Evolutionary conservation across 2,113 vertebrate genomes (phyloP).

Genomic region (Protobothrops flavoviridis): DNA sequence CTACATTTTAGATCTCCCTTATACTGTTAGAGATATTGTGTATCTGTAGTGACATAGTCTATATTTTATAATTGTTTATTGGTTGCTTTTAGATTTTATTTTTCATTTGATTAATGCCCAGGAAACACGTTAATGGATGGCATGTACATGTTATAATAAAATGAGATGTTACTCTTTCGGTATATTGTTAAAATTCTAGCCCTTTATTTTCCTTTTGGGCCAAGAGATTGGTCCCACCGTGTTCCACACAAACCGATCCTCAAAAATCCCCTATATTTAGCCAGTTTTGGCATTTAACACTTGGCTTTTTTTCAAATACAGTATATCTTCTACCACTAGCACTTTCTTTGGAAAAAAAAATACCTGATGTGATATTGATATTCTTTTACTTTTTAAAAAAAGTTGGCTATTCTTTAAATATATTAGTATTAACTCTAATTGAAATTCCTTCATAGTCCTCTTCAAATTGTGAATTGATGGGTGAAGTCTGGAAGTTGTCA

Average conservation of each 20-base stretch:
- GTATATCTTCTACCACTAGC: not conserved
- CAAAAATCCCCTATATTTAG: not conserved
- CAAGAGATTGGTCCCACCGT: not conserved
- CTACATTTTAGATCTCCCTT: not conserved
- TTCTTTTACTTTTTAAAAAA: not conserved
- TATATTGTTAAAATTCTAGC: not conserved
- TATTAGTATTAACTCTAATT: constrained; percentile 16
- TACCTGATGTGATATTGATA: not conserved
- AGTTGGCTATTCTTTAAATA: not conserved
- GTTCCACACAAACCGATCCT: not conserved
- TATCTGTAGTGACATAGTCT: not conserved
- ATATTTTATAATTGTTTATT: not conserved
- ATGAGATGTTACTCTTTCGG: not conserved
- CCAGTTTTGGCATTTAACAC: not conserved
- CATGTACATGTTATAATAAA: not conserved
- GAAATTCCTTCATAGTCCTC: constrained; percentile 67
- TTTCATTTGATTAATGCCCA: not conserved
- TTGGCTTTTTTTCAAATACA: not conserved
- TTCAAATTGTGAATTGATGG: constrained; percentile 77
- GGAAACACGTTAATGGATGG: not conserved
- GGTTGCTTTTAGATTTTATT: not conserved
- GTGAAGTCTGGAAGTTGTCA: constrained; percentile 67
- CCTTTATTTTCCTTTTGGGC: not conserved
- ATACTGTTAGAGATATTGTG: not conserved
- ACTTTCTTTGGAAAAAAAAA: not conserved